phyloP scores from a whole-genome alignment of 1,140 invertebrate species.

The Bombus impatiens region DNA sequence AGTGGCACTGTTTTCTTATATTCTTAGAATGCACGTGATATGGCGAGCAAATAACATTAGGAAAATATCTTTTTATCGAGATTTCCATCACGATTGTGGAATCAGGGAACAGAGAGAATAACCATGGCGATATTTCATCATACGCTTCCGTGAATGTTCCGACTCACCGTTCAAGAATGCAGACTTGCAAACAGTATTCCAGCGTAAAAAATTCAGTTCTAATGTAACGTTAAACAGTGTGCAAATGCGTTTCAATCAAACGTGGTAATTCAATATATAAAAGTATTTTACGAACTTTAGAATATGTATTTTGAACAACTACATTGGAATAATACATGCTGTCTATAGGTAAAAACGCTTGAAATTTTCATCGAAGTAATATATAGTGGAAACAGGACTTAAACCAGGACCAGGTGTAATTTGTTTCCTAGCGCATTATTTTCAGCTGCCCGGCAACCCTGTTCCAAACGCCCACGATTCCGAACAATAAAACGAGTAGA shows the following conservation, averaged over 20 bases:
- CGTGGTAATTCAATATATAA: too few relatives aligned
- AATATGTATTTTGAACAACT: not conserved
- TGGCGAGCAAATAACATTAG: not conserved
- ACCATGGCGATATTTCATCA: constrained; percentile 56
- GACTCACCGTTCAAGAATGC: constrained; percentile 62
- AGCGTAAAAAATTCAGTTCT: not conserved
- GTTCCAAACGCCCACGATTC: not conserved
- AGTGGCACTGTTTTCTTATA: not conserved
- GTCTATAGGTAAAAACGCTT: not conserved
- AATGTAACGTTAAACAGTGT: not conserved
- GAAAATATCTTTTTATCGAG: not conserved
- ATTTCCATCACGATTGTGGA: constrained; percentile 18
- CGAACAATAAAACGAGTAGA: not conserved
- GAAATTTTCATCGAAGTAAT: not conserved
- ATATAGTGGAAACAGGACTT: too few relatives aligned
- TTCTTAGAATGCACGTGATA: not conserved
- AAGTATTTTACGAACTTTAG: too few relatives aligned
- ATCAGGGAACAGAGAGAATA: not conserved
- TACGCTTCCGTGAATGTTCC: constrained; percentile 56
- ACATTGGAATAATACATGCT: not conserved
- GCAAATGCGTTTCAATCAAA: not conserved
- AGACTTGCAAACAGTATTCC: constrained; percentile 30
- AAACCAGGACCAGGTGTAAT: not conserved
- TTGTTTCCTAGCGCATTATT: not conserved
- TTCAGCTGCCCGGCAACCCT: not conserved